A percentile compares a stretch with the other conserved stretches of the same genome.
Conservation (phyloP, 2,888 invertebrate genomes). For the Synanthedon myopaeformis region DNA sequence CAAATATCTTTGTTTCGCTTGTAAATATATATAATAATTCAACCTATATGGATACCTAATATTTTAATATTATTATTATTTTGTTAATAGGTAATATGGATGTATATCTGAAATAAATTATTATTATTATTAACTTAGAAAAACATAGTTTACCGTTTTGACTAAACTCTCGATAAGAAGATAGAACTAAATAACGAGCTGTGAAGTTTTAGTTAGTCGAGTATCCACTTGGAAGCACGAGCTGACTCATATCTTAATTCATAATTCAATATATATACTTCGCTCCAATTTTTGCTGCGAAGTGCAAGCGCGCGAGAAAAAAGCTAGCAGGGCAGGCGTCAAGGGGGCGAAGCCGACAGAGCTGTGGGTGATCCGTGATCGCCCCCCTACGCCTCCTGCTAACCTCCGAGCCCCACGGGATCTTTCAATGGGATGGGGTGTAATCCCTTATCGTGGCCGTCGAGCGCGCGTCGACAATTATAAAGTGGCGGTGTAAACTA, state of each 20-base stretch:
- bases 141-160: too few species aligned
- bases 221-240: conserved; percentile 9
- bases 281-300: conserved; percentile 33
- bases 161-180: too few species aligned
- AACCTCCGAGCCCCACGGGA: conserved; percentile 9
- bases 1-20: too few species aligned
- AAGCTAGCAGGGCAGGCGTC: conserved; percentile 34
- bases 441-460: conserved; percentile 56
- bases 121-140: too few species aligned
- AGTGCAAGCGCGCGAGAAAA: conserved; percentile 58
- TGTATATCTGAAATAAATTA: too few species aligned
- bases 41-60: too few species aligned
- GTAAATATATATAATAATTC: too few species aligned
- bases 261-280: conserved; percentile 56
- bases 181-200: conserved; percentile 7
- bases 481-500: conserved; percentile 44
- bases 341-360: conserved; percentile 13
- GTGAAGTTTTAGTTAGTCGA: conserved; percentile 3
- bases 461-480: conserved; percentile 58
- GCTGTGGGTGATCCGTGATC: conserved; percentile 11
- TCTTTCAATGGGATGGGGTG: conserved; percentile 21
- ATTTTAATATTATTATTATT: too few species aligned
- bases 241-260: conserved; percentile 45
- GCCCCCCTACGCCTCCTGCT: conserved; percentile 9
- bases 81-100: too few species aligned